Evolutionary conservation across 2,113 vertebrate species (phyloP).

Genomic region (Trichechus manatus): DNA sequence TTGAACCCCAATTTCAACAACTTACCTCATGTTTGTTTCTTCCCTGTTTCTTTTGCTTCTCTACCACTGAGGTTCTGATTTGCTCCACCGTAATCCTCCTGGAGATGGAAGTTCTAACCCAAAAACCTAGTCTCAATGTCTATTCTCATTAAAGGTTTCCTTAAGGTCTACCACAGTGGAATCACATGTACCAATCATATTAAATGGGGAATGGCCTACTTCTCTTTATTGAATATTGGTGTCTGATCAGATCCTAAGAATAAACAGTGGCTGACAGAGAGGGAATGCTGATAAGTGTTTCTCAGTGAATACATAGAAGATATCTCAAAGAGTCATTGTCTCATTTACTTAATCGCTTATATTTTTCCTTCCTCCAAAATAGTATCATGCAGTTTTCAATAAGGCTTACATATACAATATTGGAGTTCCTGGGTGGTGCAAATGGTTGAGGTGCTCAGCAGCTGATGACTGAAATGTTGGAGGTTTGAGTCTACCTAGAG

Average conservation of each 20-base stretch:
- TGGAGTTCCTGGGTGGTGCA: background rate
- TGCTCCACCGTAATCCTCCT: background rate
- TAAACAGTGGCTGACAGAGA: background rate
- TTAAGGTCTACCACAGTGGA: background rate
- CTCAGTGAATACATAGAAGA: background rate
- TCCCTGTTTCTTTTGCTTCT: background rate
- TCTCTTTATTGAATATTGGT: background rate
- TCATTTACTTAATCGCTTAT: background rate
- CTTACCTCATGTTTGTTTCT: background rate
- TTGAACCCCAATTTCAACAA: constrained; percentile 31
- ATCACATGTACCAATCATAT: background rate
- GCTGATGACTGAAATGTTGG: background rate
- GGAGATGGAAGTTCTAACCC: background rate
- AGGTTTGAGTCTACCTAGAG: background rate
- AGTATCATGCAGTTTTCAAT: constrained; percentile 23
- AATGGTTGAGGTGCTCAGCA: background rate
- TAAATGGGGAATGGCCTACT: background rate
- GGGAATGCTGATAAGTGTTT: background rate
- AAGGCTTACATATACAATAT: background rate
- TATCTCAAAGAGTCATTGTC: background rate
- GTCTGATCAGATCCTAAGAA: constrained; percentile 23
- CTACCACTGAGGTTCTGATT: background rate
- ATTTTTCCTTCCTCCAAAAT: constrained; percentile 27
- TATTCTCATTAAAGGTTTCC: background rate
- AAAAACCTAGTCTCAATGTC: background rate